phyloP scores from a whole-genome alignment of 2,113 vertebrate species.

The Chiloscyllium plagiosum region DNA sequence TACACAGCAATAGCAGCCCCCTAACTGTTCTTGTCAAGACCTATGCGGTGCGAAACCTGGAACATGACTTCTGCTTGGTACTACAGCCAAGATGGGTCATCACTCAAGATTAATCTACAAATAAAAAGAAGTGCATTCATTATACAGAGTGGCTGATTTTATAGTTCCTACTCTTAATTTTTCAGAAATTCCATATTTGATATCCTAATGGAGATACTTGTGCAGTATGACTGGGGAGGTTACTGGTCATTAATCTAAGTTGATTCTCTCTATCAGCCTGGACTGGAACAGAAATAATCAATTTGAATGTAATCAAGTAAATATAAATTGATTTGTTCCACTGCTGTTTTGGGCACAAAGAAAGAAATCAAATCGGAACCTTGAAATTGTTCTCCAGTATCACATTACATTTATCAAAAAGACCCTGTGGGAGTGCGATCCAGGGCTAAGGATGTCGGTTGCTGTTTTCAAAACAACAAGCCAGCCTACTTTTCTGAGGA shows the following conservation, averaged over 20 bases:
- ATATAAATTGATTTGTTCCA: constrained; percentile 33
- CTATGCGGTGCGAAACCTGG: not conserved
- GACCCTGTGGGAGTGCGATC: not conserved
- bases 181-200: too few species aligned
- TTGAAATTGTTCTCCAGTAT: constrained; percentile 4
- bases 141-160: not conserved
- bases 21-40: too few species aligned
- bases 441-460: not conserved
- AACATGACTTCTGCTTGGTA: not conserved
- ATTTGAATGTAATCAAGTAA: constrained; percentile 27
- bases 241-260: not conserved
- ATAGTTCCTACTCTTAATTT: too few species aligned
- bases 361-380: constrained; percentile 22
- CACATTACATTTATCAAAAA: constrained; percentile 15
- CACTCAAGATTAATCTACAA: not conserved
- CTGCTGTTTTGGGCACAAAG: constrained; percentile 10
- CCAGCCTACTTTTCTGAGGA: not conserved
- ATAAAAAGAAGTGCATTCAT: not conserved
- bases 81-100: not conserved
- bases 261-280: not conserved
- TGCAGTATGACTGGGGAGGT: not conserved
- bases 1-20: too few species aligned
- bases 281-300: constrained; percentile 20
- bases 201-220: not conserved
- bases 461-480: constrained; percentile 28